These are phyloP conservation scores for Hipposideros armiger DNA, from an alignment of 2,113 vertebrate genomes.

Conservation along the genomic window DNA sequence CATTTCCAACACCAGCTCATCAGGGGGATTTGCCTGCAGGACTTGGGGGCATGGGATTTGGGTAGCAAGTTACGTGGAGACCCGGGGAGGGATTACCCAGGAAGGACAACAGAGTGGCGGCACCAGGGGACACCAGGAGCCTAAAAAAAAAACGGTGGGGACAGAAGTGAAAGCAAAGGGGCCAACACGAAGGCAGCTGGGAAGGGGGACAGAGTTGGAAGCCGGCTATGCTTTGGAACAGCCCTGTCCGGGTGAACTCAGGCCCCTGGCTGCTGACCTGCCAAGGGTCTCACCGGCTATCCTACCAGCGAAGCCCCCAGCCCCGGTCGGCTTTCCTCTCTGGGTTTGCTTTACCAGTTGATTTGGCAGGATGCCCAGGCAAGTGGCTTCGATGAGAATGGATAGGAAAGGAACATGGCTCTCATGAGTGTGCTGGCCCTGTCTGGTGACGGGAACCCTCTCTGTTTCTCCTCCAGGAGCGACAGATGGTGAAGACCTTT, in stretches of 20 bases:
- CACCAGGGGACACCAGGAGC: neutral
- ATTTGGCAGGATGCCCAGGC: neutral
- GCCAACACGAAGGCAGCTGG: neutral
- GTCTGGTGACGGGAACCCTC: neutral
- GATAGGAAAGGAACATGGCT: accelerated
- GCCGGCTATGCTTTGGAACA: neutral
- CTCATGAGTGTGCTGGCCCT: accelerated
- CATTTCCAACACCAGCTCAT: neutral
- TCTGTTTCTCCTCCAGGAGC: constrained; percentile 87
- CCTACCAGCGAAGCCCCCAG: accelerated
- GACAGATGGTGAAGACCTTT: constrained; percentile 90
- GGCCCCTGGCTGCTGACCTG: neutral
- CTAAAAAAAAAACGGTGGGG: neutral
- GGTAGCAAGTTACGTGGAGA: neutral
- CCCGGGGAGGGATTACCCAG: accelerated
- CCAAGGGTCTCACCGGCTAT: neutral
- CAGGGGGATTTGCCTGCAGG: neutral
- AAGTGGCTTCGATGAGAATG: neutral
- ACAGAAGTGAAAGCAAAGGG: neutral
- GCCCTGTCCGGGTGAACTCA: neutral
- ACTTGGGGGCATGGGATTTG: no score
- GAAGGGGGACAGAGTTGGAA: neutral
- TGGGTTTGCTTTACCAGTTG: accelerated
- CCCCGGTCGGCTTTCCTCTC: neutral
- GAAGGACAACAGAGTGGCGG: neutral